Conservation (phyloP, 1,140 invertebrate species). For the Nautilus pompilius region DNA sequence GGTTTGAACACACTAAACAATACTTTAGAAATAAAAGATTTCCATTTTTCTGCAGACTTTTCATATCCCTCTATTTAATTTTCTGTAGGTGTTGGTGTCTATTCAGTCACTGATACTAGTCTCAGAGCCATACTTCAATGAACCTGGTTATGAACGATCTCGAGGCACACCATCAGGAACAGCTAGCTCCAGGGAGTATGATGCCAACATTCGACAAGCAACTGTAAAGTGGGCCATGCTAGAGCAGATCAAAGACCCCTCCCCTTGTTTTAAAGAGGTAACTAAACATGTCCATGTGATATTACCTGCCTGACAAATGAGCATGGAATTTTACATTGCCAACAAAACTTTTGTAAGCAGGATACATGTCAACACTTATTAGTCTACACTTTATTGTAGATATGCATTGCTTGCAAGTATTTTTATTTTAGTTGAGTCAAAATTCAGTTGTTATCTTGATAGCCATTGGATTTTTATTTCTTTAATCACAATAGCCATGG, state of each 20-base stretch:
- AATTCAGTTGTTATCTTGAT: neutral
- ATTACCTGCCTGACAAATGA: neutral
- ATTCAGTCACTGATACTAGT: slow-evolving; percentile 95
- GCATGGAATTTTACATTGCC: neutral
- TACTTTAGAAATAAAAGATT: too few species aligned
- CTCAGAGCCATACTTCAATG: slow-evolving; percentile 96
- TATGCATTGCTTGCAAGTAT: too few species aligned
- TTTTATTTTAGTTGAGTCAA: too few species aligned
- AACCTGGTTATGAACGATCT: slow-evolving; percentile 92
- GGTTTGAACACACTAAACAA: too few species aligned
- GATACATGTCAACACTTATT: too few species aligned
- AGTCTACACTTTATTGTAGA: too few species aligned
- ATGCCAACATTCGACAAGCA: slow-evolving; percentile 92
- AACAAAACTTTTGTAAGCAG: too few species aligned
- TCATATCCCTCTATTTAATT: neutral
- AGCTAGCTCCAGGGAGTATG: slow-evolving; percentile 84
- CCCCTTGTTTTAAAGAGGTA: slow-evolving; percentile 90
- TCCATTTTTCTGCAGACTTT: too few species aligned
- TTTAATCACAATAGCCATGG: too few species aligned
- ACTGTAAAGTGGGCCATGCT: slow-evolving; percentile 95
- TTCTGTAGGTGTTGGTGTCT: slow-evolving; percentile 79
- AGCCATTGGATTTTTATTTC: neutral
- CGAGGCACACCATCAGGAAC: slow-evolving; percentile 83
- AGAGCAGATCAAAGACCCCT: slow-evolving; percentile 85
- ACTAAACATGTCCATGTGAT: slow-evolving; percentile 11